Conservation (phyloP, 2,113 vertebrate species). For the Phaethon lepturus region DNA sequence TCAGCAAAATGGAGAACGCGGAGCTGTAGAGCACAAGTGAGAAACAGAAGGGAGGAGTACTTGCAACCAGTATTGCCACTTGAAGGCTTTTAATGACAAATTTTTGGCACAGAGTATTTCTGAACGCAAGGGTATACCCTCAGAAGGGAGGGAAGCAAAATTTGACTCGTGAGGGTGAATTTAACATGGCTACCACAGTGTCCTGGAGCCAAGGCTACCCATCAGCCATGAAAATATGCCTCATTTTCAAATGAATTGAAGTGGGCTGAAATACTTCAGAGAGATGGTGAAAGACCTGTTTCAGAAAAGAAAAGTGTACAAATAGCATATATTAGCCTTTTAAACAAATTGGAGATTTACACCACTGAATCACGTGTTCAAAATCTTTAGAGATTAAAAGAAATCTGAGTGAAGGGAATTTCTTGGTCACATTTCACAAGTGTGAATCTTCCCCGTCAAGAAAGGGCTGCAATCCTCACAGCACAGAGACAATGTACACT, state of each 20-base stretch:
- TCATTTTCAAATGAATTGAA: neutral
- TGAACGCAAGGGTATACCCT: neutral
- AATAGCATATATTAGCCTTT: neutral
- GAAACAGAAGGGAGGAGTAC: neutral
- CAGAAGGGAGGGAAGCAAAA: neutral
- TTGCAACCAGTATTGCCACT: neutral
- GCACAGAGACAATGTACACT: neutral
- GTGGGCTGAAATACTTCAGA: neutral
- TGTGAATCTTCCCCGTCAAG: neutral
- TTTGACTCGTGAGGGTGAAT: neutral
- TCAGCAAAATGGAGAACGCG: neutral
- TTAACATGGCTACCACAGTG: neutral
- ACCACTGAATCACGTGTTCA: neutral
- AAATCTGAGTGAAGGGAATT: neutral
- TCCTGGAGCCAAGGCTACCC: neutral
- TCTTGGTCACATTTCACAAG: neutral
- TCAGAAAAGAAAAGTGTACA: neutral
- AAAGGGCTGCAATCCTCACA: neutral
- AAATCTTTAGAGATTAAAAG: neutral
- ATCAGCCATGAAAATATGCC: neutral
- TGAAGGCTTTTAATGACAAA: neutral
- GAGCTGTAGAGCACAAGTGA: neutral
- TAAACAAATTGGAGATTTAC: neutral
- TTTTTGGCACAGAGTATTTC: neutral
- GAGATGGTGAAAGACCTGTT: neutral